Evolutionary conservation across 2,888 invertebrate species (phyloP).

Genomic region (Andrena dorsata): DNA sequence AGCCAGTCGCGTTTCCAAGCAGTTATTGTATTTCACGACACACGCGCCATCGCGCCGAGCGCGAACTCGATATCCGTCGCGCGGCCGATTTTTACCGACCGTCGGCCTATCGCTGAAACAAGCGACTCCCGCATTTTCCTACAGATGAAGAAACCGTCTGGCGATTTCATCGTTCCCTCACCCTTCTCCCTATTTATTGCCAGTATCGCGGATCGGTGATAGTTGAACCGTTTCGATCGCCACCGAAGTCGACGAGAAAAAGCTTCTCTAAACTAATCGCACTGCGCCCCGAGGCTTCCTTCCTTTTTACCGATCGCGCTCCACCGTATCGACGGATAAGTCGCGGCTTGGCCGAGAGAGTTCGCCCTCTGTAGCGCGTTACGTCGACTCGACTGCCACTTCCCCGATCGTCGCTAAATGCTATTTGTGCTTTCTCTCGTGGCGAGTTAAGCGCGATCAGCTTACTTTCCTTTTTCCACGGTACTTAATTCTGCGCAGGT

Average conservation of each 20-base stretch:
- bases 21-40: not conserved
- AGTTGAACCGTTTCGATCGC: not conserved
- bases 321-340: slow-evolving; percentile 10
- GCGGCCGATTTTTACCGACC: slow-evolving; percentile 21
- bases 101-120: not conserved
- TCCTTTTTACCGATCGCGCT: slow-evolving; percentile 2
- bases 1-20: not conserved
- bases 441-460: not conserved
- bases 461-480: not conserved
- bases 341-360: not conserved
- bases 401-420: not conserved
- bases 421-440: not conserved
- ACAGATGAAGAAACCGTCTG: too few relatives aligned
- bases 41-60: not conserved
- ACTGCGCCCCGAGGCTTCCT: too few relatives aligned
- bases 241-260: not conserved
- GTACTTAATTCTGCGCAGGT: not conserved
- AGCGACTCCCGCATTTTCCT: not conserved
- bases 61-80: not conserved
- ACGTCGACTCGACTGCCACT: not conserved
- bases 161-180: too few relatives aligned
- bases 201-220: too few relatives aligned
- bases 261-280: slow-evolving; percentile 1
- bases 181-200: too few relatives aligned
- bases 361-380: slow-evolving; percentile 23